These are phyloP conservation scores for Pyrochroa serraticornis DNA, from an alignment of 2,888 invertebrate species.

Conservation along the genomic window DNA sequence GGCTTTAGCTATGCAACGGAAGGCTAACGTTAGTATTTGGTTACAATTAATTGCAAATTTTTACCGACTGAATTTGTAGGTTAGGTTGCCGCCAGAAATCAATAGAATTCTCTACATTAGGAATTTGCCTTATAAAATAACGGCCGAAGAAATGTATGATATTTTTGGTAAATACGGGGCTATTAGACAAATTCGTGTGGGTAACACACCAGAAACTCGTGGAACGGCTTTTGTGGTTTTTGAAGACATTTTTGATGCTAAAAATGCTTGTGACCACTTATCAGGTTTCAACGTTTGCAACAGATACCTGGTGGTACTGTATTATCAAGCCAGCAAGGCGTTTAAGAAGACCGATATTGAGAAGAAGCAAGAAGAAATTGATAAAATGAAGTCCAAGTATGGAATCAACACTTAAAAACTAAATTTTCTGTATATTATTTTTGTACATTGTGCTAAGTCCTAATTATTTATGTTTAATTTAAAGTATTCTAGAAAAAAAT, in stretches of 20 bases:
- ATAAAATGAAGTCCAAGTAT: conserved; percentile 94
- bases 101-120: conserved; percentile 95
- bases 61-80: conserved; percentile 62
- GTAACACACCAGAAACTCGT: conserved; percentile 96
- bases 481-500: no score
- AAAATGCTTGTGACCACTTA: conserved; percentile 98
- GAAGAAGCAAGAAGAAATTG: conserved; percentile 94
- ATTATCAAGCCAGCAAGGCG: conserved; percentile 96
- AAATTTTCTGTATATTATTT: no score
- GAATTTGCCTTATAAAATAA: conserved; percentile 98
- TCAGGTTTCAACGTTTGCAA: conserved; percentile 99
- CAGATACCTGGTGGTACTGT: conserved; percentile 96
- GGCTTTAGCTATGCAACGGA: conserved; percentile 77
- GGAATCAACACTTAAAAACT: conserved; percentile 65
- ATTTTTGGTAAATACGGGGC: conserved; percentile 99
- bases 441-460: no score
- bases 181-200: conserved; percentile 96
- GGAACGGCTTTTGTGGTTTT: conserved; percentile 99
- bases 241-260: conserved; percentile 99
- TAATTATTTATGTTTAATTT: no score
- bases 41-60: conserved; percentile 33
- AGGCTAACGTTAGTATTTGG: conserved; percentile 70
- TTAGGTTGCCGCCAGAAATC: conserved; percentile 97
- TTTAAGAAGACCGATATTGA: conserved; percentile 95
- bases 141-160: conserved; percentile 99